Evolutionary conservation across 2,888 invertebrate genomes (phyloP).

Genomic region (Lysandra bellargus): DNA sequence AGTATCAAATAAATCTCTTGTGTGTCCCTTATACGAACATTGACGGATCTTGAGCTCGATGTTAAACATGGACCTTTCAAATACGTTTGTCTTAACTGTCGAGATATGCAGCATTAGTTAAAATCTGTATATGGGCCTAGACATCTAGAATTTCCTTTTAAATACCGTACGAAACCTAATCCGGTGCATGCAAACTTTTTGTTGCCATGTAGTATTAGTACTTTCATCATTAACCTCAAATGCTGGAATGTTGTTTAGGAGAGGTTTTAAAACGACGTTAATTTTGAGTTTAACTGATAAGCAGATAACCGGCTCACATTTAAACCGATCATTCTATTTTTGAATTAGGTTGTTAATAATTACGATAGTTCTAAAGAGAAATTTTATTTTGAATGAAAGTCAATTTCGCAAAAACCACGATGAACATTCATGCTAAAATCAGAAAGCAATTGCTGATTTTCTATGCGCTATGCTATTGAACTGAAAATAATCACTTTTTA

Average conservation of each 20-base stretch:
- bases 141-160: constrained; percentile 28
- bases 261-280: constrained; percentile 18
- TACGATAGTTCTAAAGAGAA: too few relatives aligned
- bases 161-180: constrained; percentile 20
- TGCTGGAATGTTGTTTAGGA: constrained; percentile 27
- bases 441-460: background rate
- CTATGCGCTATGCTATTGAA: background rate
- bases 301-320: constrained; percentile 3
- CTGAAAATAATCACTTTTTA: background rate
- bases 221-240: constrained; percentile 29
- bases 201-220: background rate
- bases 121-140: constrained; percentile 11
- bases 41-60: constrained; percentile 21
- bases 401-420: background rate
- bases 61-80: constrained; percentile 26
- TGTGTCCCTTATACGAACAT: constrained; percentile 14
- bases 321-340: background rate
- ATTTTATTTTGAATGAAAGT: too few relatives aligned
- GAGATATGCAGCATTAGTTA: constrained; percentile 27
- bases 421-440: background rate
- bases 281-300: constrained; percentile 18
- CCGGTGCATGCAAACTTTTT: constrained; percentile 28
- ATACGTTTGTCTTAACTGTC: constrained; percentile 24
- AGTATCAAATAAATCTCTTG: constrained; percentile 5
- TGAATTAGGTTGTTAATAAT: background rate